Evolutionary conservation across 2,113 vertebrate genomes (phyloP), one percentile per base, ranked within the genome.

Genomic region (Genyomyrus donnyi): DNA sequence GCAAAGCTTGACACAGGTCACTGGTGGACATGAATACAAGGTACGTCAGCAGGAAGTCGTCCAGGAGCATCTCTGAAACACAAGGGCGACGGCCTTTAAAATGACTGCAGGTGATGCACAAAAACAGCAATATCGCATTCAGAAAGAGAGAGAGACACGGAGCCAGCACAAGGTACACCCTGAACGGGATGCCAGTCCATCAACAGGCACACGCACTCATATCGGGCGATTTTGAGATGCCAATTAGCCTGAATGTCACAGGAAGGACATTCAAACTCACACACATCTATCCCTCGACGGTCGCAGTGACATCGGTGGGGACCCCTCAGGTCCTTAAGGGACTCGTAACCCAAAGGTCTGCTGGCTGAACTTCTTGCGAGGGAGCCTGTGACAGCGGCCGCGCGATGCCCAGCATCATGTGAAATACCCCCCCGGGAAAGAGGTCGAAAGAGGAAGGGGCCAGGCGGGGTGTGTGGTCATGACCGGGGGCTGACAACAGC

Each of bases 21-120:
- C 96, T 97, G 0, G 97, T 98, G 0, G 98, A 98, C 98, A 99
- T 99, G 95, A 98, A 98, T 89, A 99, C 97, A 0, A 97, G 97
- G 92, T 99, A 99, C 0, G 98, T 99, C 93, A 99, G 96, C 90
- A 99, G 96, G 93, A 99, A 99, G 93, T 99, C 98, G 93, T 99
- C 97, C 91, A 99, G 95, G 50, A 98, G 97, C 45, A 95, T 97
- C 91, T 98, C 98, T 99, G 96, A 90, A 95, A 95, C 94, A 80
- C 91, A 88, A 70, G 92, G 91, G 93, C 91, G 90, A 77, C 39
- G 49, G 27, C 48, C 46, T 27, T 15, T 19, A 3, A 85, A 15
- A 87, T 11, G 10, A 50, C n/a, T 87, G 10, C 10, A 31, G 80
- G 7, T 17, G 70, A 17, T 77, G 13, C 70, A 77, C 70, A 80